Evolutionary conservation across 2,888 invertebrate species (phyloP).

Genomic region (Drosophila melanocephala): DNA sequence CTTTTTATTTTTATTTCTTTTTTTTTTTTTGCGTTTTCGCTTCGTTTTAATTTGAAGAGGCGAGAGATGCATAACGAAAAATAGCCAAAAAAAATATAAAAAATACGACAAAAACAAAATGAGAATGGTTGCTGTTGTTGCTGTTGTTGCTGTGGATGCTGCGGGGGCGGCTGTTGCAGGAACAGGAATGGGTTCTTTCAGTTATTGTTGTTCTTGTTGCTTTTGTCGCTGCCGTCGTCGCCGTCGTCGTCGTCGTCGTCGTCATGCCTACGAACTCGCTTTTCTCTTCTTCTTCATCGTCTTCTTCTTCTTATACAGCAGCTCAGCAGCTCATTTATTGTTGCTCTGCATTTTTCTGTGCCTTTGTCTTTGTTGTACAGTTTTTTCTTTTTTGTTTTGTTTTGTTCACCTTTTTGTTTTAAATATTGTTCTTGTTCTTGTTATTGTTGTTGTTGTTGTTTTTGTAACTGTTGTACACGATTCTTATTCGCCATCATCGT

Average conservation of each 20-base stretch:
- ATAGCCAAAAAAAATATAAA: constrained; percentile 16
- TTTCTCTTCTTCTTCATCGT: constrained; percentile 3
- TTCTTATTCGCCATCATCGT: constrained; percentile 41
- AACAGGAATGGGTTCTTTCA: constrained; percentile 31
- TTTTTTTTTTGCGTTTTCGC: constrained; percentile 1
- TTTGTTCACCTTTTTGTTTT: constrained; percentile 19
- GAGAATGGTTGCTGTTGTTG: background rate
- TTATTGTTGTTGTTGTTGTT: constrained; percentile 7
- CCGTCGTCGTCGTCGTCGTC: background rate
- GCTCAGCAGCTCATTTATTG: constrained; percentile 31
- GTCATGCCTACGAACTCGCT: constrained; percentile 41
- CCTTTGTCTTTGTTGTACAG: constrained; percentile 27
- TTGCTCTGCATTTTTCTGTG: constrained; percentile 38
- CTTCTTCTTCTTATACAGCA: constrained; percentile 1
- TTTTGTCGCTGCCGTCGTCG: background rate
- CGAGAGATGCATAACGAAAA: constrained; percentile 47
- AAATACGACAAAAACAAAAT: constrained; percentile 8
- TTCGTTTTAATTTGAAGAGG: constrained; percentile 33
- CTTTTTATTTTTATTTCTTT: background rate
- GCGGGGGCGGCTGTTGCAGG: constrained; percentile 20
- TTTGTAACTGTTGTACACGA: constrained; percentile 12
- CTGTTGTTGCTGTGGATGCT: constrained; percentile 6
- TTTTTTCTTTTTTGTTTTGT: background rate
- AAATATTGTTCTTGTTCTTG: constrained; percentile 14
- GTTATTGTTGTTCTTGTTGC: constrained; percentile 8